A percentile compares a stretch with the other conserved stretches of the same genome.
These are phyloP conservation scores for Acanthiza pusilla DNA, from an alignment of 2,797 vertebrate genomes.

Conservation along the genomic window DNA sequence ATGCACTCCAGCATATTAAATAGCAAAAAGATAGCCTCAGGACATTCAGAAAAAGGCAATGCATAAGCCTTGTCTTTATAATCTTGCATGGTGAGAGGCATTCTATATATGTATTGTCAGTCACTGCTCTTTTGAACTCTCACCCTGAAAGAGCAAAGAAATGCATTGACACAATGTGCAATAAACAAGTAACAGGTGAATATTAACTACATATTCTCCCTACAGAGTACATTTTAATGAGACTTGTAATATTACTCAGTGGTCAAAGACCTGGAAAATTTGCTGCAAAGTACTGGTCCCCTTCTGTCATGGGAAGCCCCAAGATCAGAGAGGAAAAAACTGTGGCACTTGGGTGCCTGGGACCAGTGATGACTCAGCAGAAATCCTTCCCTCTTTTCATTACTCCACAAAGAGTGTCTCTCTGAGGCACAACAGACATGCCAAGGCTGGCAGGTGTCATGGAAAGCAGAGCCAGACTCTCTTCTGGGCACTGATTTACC, in stretches of 20 bases:
- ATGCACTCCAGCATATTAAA: not conserved
- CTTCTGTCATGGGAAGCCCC: not conserved
- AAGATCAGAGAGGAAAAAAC: not conserved
- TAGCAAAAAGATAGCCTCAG: not conserved
- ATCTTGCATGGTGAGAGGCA: not conserved
- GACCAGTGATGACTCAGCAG: not conserved
- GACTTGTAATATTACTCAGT: not conserved
- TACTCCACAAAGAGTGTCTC: no score
- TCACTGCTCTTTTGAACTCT: not conserved
- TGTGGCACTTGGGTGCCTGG: not conserved
- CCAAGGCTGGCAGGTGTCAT: not conserved
- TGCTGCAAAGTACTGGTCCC: accelerated
- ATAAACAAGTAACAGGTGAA: not conserved
- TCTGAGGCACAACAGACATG: accelerated
- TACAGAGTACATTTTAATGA: not conserved
- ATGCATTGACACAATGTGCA: not conserved
- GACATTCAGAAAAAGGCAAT: not conserved
- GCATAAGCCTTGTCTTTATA: not conserved
- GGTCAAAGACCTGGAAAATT: not conserved
- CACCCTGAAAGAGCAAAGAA: not conserved
- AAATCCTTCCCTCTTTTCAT: not conserved
- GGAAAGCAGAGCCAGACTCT: not conserved
- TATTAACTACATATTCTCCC: not conserved
- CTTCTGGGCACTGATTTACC: not conserved
- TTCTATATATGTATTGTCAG: not conserved